Evolutionary conservation across 2,888 invertebrate genomes (phyloP), one percentile per base, ranked within the genome.

Genomic region (Ormia ochracea): DNA sequence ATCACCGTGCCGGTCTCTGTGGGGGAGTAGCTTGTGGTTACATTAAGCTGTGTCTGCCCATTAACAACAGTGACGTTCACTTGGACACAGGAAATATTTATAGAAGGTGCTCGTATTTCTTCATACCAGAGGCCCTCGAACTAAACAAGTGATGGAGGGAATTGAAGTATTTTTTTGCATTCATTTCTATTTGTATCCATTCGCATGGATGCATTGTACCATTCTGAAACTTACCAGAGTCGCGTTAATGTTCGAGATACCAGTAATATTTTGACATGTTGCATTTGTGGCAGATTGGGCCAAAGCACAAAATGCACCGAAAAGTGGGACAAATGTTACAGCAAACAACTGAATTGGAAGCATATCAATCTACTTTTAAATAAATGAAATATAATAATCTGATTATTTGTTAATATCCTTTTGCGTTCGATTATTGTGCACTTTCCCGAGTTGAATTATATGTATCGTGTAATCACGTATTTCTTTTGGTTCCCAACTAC

Each of bases 11-110:
- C 83, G 1, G 17, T 26, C 0, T 69, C 45, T 0, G 84, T 83
- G 3, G 82, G 78, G 14, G 84, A 85, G 72, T 84, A 87, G 3
- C 84, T 84, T 2, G 83, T 81, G 1, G 80, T 59, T 7, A 85
- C 74, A 4, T 68, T 65, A 9, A 87, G 81, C 58, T 73, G 77
- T 3, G 82, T 65, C 0, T 56, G 5, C 3, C 81, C 31, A 17
- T 66, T 54, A 0, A 78, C 7, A 5, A 83, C 79, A 0, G 82
- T 81, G 0, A 86, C 50, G 19, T 83, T 83, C 9, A 85, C 61
- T 14, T 70, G 2, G 0, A 85, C 85, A 68, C 86, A 86, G 19
- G 84, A 82, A 21, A 76, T 38, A 43, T 66, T 63, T 43, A 78
- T 73, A 0, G 26, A 21, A 0, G 81, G 83, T 3, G 82, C 72